Conservation (phyloP, 2,113 vertebrate species). For the Corythoichthys intestinalis region DNA sequence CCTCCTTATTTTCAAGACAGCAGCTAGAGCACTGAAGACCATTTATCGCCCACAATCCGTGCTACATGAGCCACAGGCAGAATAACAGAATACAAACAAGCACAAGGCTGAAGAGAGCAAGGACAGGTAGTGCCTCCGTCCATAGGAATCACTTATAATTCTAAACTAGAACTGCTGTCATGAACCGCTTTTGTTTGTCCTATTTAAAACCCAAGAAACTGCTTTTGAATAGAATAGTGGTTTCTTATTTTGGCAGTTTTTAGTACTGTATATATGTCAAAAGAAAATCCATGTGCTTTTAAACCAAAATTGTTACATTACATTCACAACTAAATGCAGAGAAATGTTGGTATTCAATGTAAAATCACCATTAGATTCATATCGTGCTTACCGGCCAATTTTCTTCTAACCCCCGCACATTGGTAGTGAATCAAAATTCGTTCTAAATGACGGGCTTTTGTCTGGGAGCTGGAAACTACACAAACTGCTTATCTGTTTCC, state of each 20-base stretch:
- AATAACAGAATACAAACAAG: constrained; percentile 46
- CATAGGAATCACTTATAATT: constrained; percentile 50
- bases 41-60: constrained; percentile 19
- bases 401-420: too few species aligned
- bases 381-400: too few species aligned
- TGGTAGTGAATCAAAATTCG: too few species aligned
- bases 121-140: constrained; percentile 56
- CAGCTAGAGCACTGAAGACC: not conserved
- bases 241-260: constrained; percentile 20
- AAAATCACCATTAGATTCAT: too few species aligned
- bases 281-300: constrained; percentile 34
- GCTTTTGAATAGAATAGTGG: constrained; percentile 30
- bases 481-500: too few species aligned
- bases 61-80: constrained; percentile 47
- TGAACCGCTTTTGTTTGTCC: constrained; percentile 41
- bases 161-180: constrained; percentile 47
- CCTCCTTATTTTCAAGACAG: not conserved
- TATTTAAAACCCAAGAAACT: constrained; percentile 36
- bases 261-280: not conserved
- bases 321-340: too few species aligned
- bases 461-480: too few species aligned
- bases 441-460: too few species aligned
- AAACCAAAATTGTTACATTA: not conserved
- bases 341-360: too few species aligned
- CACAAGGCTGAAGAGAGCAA: constrained; percentile 48